Conservation (phyloP, 2,113 vertebrate genomes). For the Gnathonemus echidnorhynchus region DNA sequence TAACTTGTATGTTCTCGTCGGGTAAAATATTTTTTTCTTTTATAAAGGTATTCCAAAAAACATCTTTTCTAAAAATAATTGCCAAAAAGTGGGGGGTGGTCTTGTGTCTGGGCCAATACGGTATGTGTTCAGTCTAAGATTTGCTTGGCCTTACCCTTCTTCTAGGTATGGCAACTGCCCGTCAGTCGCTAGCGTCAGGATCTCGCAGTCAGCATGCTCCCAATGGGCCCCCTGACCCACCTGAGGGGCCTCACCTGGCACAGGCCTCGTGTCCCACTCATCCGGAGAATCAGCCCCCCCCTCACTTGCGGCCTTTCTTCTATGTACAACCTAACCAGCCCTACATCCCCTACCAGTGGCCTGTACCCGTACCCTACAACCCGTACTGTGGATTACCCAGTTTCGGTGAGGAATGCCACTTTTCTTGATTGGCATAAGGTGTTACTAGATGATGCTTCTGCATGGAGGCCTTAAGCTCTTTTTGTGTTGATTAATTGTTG, state of each 20-base stretch:
- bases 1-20: too few species aligned
- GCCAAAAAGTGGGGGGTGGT: too few species aligned
- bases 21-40: too few species aligned
- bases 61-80: too few species aligned
- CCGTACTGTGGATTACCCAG: slow-evolving; percentile 53
- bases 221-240: slow-evolving; percentile 24
- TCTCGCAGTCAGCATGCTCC: slow-evolving; percentile 31
- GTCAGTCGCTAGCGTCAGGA: slow-evolving; percentile 29
- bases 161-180: slow-evolving; percentile 45
- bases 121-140: background rate
- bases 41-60: too few species aligned
- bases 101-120: too few species aligned
- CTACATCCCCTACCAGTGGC: slow-evolving; percentile 59
- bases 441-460: background rate
- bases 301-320: slow-evolving; percentile 55
- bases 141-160: background rate
- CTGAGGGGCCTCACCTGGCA: slow-evolving; percentile 11
- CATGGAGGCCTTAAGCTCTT: background rate
- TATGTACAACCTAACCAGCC: slow-evolving; percentile 56
- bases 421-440: background rate
- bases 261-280: slow-evolving; percentile 25
- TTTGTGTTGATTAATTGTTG: background rate
- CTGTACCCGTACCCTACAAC: slow-evolving; percentile 50
- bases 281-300: slow-evolving; percentile 34
- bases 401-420: slow-evolving; percentile 40